These are phyloP conservation scores for Orius insidiosus DNA, from an alignment of 1,140 invertebrate genomes.

Conservation along the genomic window DNA sequence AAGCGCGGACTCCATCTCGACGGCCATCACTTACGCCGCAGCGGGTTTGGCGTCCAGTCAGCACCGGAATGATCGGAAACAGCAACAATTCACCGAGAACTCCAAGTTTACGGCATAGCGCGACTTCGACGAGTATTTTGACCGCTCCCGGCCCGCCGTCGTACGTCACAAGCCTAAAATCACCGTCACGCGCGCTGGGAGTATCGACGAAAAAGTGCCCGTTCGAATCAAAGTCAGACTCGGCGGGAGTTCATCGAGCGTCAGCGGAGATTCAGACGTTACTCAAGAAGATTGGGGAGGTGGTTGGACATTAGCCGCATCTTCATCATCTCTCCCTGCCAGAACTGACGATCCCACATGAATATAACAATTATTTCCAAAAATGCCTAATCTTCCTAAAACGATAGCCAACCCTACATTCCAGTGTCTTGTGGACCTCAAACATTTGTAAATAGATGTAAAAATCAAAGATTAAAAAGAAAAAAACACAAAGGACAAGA, in stretches of 20 bases:
- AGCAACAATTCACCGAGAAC: neutral
- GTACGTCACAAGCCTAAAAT: slow-evolving; percentile 7
- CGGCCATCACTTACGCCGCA: slow-evolving; percentile 48
- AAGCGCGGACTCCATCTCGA: slow-evolving; percentile 56
- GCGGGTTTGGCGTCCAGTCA: slow-evolving; percentile 22
- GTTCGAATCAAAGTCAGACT: neutral
- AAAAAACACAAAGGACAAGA: too few species aligned
- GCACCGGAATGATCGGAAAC: slow-evolving; percentile 1
- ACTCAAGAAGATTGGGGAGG: slow-evolving; percentile 13
- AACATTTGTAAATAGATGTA: too few species aligned
- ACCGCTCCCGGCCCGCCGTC: neutral
- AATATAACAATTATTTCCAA: too few species aligned
- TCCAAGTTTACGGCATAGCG: slow-evolving; percentile 6
- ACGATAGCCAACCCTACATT: too few species aligned
- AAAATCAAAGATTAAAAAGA: too few species aligned
- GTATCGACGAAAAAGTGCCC: neutral
- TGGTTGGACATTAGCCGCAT: slow-evolving; percentile 3
- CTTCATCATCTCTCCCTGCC: slow-evolving; percentile 9
- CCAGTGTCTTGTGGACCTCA: too few species aligned
- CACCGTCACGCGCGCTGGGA: slow-evolving; percentile 3
- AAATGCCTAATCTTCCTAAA: too few species aligned
- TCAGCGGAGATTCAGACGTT: slow-evolving; percentile 10
- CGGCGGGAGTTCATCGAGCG: slow-evolving; percentile 8
- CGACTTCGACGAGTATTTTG: slow-evolving; percentile 10
- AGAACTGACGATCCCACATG: neutral